A percentile compares a stretch with the other conserved stretches of the same genome.
These are phyloP conservation scores for Apamea monoglypha DNA, from an alignment of 2,888 invertebrate genomes.

Conservation along the genomic window DNA sequence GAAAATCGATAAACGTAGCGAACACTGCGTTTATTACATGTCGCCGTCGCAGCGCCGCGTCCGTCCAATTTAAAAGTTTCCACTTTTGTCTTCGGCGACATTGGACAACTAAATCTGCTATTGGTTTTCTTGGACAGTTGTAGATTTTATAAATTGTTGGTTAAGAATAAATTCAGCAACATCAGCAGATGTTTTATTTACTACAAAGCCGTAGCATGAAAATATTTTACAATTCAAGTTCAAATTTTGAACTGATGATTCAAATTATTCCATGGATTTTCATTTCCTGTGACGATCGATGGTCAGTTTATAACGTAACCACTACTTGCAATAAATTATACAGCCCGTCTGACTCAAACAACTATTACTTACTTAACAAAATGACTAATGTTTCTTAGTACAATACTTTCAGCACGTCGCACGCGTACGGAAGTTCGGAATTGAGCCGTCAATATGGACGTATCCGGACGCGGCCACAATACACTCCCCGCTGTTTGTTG, in stretches of 20 bases:
- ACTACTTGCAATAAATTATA: conserved; percentile 33
- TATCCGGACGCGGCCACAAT: conserved; percentile 80
- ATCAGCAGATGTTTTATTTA: not conserved
- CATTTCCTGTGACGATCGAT: not conserved
- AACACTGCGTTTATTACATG: conserved; percentile 76
- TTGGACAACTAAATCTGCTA: conserved; percentile 69
- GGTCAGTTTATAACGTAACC: conserved; percentile 11
- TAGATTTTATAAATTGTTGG: not conserved
- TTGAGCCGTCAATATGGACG: conserved; percentile 84
- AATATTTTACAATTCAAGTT: not conserved
- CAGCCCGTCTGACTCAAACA: conserved; percentile 16
- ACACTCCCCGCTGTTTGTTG: conserved; percentile 86
- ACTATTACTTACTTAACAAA: conserved; percentile 43
- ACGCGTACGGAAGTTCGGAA: conserved; percentile 80
- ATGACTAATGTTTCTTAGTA: conserved; percentile 54
- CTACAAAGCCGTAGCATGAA: not conserved
- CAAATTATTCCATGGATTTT: conserved; percentile 1
- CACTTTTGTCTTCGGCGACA: conserved; percentile 65
- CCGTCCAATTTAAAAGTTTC: conserved; percentile 76
- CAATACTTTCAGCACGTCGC: conserved; percentile 54
- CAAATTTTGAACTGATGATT: conserved; percentile 5
- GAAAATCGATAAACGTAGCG: conserved; percentile 85
- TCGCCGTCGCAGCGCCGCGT: conserved; percentile 68
- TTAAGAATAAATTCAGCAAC: not conserved
- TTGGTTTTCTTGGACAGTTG: conserved; percentile 47